Conservation (phyloP, 2,888 invertebrate genomes). For the Cataglyphis cursor region DNA sequence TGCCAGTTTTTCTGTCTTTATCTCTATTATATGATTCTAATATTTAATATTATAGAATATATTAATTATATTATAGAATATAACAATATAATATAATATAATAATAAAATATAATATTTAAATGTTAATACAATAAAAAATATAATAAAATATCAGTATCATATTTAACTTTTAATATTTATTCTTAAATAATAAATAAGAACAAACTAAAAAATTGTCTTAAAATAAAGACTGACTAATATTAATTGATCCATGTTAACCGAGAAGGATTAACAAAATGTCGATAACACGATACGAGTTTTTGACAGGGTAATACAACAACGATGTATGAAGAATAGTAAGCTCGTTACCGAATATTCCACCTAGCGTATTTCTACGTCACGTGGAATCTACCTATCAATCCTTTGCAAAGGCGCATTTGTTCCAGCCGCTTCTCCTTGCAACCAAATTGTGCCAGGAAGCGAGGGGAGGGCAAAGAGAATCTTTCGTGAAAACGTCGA, state of each 20-base stretch:
- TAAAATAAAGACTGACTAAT: constrained; percentile 8
- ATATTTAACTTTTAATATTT: not conserved
- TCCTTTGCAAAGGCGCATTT: constrained; percentile 42
- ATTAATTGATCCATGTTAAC: constrained; percentile 20
- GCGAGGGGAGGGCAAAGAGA: not conserved
- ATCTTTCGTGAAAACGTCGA: constrained; percentile 36
- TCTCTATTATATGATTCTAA: not conserved
- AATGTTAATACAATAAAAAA: not conserved
- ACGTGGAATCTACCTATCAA: constrained; percentile 60
- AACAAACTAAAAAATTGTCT: not conserved
- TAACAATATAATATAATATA: too few species aligned
- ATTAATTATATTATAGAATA: too few species aligned
- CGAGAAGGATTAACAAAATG: constrained; percentile 20
- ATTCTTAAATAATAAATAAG: not conserved
- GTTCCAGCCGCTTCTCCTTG: constrained; percentile 21
- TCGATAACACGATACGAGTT: constrained; percentile 17
- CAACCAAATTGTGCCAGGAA: constrained; percentile 9
- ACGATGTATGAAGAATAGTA: constrained; percentile 58
- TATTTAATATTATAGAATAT: not conserved
- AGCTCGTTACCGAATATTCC: constrained; percentile 65
- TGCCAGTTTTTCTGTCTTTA: not conserved
- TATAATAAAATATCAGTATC: not conserved
- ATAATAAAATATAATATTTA: not conserved
- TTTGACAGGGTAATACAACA: constrained; percentile 45
- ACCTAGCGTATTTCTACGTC: constrained; percentile 22